Conservation (phyloP, 2,888 invertebrate genomes). For the Sipunculus nudus region DNA sequence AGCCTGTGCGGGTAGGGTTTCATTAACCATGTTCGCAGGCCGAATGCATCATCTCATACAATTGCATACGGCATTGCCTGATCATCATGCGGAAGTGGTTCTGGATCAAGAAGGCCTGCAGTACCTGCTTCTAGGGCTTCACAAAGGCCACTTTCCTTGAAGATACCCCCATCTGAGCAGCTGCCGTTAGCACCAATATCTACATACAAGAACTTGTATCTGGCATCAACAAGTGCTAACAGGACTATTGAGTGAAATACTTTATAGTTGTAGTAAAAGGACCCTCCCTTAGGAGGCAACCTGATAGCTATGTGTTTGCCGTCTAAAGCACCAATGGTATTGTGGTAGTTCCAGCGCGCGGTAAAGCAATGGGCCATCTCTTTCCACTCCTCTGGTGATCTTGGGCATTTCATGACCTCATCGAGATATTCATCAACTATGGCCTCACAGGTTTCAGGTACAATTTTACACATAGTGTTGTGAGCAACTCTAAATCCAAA, state of each 20-base stretch:
- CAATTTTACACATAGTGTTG: neutral
- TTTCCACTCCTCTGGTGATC: neutral
- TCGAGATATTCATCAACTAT: neutral
- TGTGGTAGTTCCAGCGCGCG: neutral
- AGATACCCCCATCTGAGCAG: constrained; percentile 2
- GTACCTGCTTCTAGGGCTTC: constrained; percentile 4
- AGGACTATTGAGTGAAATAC: constrained; percentile 9
- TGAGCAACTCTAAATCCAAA: neutral
- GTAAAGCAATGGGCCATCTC: neutral
- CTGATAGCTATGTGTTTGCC: neutral
- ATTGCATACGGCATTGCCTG: constrained; percentile 7
- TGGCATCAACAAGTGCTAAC: constrained; percentile 2
- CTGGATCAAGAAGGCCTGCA: constrained; percentile 7
- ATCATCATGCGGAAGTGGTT: constrained; percentile 11
- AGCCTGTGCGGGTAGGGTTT: constrained; percentile 1
- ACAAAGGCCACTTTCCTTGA: neutral
- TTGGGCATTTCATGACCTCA: neutral
- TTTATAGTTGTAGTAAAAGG: constrained; percentile 13
- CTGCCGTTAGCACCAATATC: constrained; percentile 3
- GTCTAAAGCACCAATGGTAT: neutral
- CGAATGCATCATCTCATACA: constrained; percentile 13
- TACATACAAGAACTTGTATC: constrained; percentile 5
- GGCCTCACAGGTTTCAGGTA: neutral
- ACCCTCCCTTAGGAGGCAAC: neutral
- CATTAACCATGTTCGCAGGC: constrained; percentile 13